Conservation (phyloP, 1,140 invertebrate genomes). For the Drosophila sproati region DNA sequence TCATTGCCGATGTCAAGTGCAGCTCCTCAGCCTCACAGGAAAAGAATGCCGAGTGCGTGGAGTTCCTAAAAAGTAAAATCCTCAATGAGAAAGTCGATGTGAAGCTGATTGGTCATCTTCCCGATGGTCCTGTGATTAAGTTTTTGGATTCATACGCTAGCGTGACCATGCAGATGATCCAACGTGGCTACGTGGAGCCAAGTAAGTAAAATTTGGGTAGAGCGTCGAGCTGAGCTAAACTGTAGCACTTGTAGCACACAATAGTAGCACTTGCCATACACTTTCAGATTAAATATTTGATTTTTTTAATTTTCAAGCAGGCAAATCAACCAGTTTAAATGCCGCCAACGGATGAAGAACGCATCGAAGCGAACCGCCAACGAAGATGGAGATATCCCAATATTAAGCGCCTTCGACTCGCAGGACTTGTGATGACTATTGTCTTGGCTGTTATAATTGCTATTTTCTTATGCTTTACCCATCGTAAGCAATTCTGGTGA, state of each 20-base stretch:
- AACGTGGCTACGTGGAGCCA: slow-evolving; percentile 39
- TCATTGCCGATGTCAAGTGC: slow-evolving; percentile 47
- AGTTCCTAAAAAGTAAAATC: slow-evolving; percentile 53
- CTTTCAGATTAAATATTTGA: neutral
- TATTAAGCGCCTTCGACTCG: neutral
- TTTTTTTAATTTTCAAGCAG: neutral
- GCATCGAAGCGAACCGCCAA: neutral
- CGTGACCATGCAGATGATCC: slow-evolving; percentile 30
- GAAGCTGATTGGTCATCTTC: slow-evolving; percentile 24
- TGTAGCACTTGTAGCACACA: too few species aligned
- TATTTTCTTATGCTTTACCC: slow-evolving; percentile 6
- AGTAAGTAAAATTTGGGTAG: neutral
- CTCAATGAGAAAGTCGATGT: slow-evolving; percentile 54
- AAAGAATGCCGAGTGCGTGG: slow-evolving; percentile 38
- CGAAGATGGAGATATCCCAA: neutral
- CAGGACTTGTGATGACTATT: neutral
- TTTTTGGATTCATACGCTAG: slow-evolving; percentile 19
- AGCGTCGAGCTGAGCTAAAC: neutral
- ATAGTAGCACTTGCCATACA: neutral
- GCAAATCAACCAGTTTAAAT: neutral
- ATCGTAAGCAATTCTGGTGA: too few species aligned
- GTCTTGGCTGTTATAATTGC: neutral
- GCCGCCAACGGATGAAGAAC: neutral
- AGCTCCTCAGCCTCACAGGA: neutral
- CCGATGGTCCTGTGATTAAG: slow-evolving; percentile 46